These are phyloP conservation scores for Erythrocercus mccallii DNA, from an alignment of 2,113 vertebrate species.

Conservation along the genomic window DNA sequence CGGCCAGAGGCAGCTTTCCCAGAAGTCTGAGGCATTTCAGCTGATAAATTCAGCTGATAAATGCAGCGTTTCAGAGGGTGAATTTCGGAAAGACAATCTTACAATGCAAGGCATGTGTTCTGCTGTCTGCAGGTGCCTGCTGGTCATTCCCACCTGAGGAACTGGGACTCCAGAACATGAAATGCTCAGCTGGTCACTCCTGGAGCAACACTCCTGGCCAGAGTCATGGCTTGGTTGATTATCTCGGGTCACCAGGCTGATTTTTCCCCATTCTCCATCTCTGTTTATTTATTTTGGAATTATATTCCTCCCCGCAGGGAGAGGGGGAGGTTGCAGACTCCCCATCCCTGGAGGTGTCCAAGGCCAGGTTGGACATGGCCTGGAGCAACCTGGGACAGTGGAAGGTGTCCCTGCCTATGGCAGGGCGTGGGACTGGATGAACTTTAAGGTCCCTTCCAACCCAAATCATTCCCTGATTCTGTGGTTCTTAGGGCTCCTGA, in stretches of 20 bases:
- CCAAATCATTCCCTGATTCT: background rate
- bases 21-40: constrained; percentile 19
- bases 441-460: background rate
- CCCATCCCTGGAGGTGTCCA: background rate
- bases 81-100: background rate
- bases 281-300: background rate
- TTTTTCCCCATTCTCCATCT: background rate
- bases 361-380: fast-evolving
- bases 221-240: background rate
- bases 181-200: background rate
- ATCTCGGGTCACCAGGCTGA: background rate
- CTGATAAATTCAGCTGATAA: constrained; percentile 51
- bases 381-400: background rate
- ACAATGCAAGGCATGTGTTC: background rate
- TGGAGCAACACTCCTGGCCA: background rate
- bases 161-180: fast-evolving
- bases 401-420: fast-evolving
- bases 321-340: background rate
- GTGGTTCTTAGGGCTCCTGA: background rate
- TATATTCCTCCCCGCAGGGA: background rate
- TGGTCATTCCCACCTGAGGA: background rate
- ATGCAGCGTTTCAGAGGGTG: background rate
- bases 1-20: constrained; percentile 13
- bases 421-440: background rate
- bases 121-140: background rate